Evolutionary conservation across 1,140 invertebrate species (phyloP).

Genomic region (Drosophila fuyamai): DNA sequence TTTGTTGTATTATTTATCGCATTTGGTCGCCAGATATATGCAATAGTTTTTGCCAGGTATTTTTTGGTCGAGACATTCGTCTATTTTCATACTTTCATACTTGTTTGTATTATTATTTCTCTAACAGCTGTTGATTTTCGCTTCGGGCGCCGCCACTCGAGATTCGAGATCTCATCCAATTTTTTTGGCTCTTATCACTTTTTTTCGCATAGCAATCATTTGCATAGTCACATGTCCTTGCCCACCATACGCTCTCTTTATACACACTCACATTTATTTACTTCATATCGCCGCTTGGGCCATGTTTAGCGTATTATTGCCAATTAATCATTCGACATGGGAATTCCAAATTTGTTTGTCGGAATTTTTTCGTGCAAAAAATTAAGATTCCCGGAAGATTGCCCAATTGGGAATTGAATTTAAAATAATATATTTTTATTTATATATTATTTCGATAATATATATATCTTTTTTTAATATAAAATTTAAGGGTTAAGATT

Average conservation of each 20-base stretch:
- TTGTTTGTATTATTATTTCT: constrained; percentile 4
- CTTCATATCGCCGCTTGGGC: not conserved
- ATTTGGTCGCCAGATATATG: not conserved
- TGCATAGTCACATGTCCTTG: constrained; percentile 23
- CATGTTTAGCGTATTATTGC: constrained; percentile 6
- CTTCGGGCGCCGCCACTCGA: constrained; percentile 1
- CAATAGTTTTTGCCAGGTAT: not conserved
- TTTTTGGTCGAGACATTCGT: not conserved
- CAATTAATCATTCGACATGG: constrained; percentile 37
- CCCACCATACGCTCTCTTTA: not conserved
- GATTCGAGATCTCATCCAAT: not conserved
- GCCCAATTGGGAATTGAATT: not conserved
- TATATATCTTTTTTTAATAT: no score
- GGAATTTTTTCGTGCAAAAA: not conserved
- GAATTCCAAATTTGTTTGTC: not conserved
- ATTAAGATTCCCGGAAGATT: constrained; percentile 1
- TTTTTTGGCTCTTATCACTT: constrained; percentile 19
- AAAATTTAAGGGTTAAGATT: no score
- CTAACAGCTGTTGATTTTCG: constrained; percentile 22
- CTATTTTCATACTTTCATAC: not conserved
- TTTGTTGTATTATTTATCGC: not conserved
- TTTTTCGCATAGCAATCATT: not conserved
- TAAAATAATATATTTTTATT: not conserved
- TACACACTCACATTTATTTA: not conserved
- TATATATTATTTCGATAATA: no score